phyloP scores from a whole-genome alignment of 2,113 vertebrate genomes.

The Malaclemys terrapin region DNA sequence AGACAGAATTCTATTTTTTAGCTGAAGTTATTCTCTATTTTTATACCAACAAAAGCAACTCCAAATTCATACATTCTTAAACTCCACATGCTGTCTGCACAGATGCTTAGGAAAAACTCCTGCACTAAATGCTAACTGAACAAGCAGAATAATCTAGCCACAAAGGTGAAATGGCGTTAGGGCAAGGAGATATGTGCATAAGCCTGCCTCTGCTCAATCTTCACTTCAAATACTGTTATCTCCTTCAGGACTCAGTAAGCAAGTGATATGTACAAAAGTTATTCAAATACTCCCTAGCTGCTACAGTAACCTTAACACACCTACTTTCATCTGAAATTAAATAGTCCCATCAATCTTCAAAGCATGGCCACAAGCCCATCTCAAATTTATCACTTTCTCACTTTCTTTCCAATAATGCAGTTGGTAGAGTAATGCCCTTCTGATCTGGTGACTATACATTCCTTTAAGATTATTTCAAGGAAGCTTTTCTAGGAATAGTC shows the following conservation, averaged over 20 bases:
- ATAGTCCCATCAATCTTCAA: conserved; percentile 66
- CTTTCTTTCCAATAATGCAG: conserved; percentile 60
- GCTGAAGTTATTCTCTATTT: neutral
- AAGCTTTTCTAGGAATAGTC: conserved; percentile 51
- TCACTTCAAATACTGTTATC: neutral
- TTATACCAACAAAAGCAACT: conserved; percentile 12
- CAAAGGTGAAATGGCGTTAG: neutral
- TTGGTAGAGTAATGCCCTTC: conserved; percentile 26
- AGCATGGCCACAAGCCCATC: conserved; percentile 61
- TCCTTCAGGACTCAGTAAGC: neutral
- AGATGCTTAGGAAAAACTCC: neutral
- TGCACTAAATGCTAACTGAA: fast-evolving
- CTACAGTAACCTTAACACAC: neutral
- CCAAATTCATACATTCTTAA: fast-evolving
- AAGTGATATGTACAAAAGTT: neutral
- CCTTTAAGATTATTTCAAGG: conserved; percentile 41
- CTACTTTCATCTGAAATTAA: conserved; percentile 18
- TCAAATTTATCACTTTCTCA: conserved; percentile 52
- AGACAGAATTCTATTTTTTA: neutral
- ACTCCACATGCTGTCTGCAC: neutral
- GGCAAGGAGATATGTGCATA: fast-evolving
- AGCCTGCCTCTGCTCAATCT: fast-evolving
- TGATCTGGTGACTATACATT: conserved; percentile 41
- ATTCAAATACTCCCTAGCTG: neutral
- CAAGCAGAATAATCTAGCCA: neutral